Evolutionary conservation across 1,140 invertebrate genomes (phyloP).

Genomic region (Nephila pilipes): DNA sequence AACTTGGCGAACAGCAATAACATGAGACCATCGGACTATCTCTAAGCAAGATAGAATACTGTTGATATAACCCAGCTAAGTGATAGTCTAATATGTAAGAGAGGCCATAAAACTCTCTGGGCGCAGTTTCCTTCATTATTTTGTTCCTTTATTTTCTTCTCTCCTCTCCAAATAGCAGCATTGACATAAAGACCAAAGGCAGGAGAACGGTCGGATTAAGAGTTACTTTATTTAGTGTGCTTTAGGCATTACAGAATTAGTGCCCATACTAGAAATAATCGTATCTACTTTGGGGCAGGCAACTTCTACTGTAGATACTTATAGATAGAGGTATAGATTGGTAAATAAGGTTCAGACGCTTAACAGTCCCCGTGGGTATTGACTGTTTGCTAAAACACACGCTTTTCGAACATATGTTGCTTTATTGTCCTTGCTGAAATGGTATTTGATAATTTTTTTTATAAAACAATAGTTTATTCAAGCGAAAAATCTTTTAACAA

Average conservation of each 20-base stretch:
- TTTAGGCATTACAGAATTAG: background rate
- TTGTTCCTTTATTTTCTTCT: background rate
- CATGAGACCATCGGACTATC: background rate
- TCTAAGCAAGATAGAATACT: background rate
- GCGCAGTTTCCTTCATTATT: background rate
- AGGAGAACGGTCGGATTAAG: background rate
- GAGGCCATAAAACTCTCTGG: background rate
- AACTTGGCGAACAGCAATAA: background rate
- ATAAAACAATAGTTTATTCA: too few species aligned
- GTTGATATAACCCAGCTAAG: background rate
- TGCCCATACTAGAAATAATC: background rate
- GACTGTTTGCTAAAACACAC: too few species aligned
- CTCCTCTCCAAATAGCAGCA: background rate
- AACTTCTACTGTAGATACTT: background rate
- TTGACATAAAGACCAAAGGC: background rate
- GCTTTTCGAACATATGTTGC: too few species aligned
- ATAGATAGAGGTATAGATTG: rapidly evolving
- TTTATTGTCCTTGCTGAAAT: too few species aligned
- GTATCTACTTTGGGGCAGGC: background rate
- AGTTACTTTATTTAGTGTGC: background rate
- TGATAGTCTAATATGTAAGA: background rate
- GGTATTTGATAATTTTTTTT: too few species aligned
- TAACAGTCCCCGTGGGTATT: too few species aligned
- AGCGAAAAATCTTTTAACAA: too few species aligned
- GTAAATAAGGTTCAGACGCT: background rate